Conservation (phyloP, 2,113 vertebrate species). For the Pteropus alecto region DNA sequence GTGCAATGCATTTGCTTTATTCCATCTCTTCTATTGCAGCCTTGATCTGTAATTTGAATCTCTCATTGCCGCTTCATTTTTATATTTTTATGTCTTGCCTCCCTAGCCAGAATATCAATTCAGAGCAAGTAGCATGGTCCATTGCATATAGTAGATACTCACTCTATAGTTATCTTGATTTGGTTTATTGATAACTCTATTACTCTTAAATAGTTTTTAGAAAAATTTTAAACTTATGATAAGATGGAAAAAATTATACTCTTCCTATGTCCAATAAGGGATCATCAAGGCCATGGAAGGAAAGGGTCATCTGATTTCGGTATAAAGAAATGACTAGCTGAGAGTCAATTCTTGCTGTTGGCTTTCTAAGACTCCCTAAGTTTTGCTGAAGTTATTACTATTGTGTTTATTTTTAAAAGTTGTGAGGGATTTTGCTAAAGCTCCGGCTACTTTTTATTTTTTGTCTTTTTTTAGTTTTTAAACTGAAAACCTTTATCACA, state of each 20-base stretch:
- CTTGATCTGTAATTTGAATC: neutral
- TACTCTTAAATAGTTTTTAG: neutral
- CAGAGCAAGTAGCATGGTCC: neutral
- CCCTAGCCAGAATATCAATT: neutral
- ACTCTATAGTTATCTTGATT: neutral
- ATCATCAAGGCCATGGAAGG: neutral
- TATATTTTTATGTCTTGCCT: neutral
- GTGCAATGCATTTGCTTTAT: neutral
- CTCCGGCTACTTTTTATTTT: neutral
- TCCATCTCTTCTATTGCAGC: neutral
- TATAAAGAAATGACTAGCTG: neutral
- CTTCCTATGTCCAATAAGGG: neutral
- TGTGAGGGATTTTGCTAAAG: neutral
- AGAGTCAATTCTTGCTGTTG: neutral
- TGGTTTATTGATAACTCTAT: neutral
- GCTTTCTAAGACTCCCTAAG: neutral
- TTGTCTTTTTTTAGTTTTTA: neutral
- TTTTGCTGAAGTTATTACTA: neutral
- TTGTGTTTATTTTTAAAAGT: neutral
- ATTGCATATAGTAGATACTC: neutral
- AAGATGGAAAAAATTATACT: neutral
- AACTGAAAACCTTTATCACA: neutral
- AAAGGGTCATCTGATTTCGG: neutral
- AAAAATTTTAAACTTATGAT: neutral
- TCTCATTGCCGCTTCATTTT: neutral